Evolutionary conservation across 2,888 invertebrate genomes (phyloP).

Genomic region (Mantis religiosa): DNA sequence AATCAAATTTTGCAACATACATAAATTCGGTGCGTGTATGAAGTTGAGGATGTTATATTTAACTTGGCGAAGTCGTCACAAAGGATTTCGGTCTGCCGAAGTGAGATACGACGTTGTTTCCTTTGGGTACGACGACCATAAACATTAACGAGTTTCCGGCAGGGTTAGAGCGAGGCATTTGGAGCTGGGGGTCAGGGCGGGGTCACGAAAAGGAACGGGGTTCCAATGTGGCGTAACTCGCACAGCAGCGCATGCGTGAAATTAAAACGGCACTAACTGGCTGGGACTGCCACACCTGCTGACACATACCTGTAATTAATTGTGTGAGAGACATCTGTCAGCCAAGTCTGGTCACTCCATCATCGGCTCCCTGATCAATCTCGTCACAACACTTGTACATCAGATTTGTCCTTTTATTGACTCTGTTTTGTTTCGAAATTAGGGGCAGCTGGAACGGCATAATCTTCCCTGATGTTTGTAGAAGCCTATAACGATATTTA

Average conservation of each 20-base stretch:
- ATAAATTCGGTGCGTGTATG: no score
- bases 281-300: not conserved
- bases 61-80: no score
- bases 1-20: no score
- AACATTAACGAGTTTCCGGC: not conserved
- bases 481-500: no score
- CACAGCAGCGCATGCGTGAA: not conserved
- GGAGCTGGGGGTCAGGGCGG: not conserved
- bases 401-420: no score
- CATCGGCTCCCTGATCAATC: not conserved
- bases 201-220: not conserved
- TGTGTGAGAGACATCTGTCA: not conserved
- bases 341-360: not conserved
- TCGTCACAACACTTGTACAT: no score
- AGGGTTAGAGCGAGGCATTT: not conserved
- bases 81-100: no score
- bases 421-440: no score
- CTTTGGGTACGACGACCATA: not conserved
- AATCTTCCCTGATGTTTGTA: no score
- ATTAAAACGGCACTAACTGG: constrained; percentile 1
- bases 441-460: no score
- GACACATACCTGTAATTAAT: not conserved
- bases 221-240: not conserved
- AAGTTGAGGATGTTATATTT: no score
- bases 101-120: no score